Evolutionary conservation across 2,113 vertebrate species (phyloP).

Genomic region (Peromyscus leucopus): DNA sequence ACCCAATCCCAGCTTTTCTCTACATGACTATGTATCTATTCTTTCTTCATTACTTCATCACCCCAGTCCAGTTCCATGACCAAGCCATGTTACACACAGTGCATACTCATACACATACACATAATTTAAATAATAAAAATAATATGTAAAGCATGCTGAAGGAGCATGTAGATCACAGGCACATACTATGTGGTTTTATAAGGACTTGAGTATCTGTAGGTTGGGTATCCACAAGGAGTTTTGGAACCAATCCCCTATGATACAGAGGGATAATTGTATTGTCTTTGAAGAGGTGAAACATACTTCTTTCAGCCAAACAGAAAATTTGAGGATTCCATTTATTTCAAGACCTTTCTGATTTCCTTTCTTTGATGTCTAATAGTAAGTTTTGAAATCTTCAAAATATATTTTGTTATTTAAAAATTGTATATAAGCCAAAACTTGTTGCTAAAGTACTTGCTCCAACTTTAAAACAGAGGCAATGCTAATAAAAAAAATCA

Average conservation of each 20-base stretch:
- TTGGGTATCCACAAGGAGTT: not conserved
- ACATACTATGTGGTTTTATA: not conserved
- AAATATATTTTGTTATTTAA: conserved; percentile 16
- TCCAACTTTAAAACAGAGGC: conserved; percentile 37
- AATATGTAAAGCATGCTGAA: not conserved
- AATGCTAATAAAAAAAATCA: conserved; percentile 39
- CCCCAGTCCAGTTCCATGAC: not conserved
- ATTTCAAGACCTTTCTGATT: conserved; percentile 32
- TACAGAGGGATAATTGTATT: not conserved
- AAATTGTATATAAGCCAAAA: conserved; percentile 58
- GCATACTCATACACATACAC: not conserved
- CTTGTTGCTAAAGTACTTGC: conserved; percentile 2
- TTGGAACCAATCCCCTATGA: not conserved
- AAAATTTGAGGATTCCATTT: not conserved
- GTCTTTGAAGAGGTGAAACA: conserved; percentile 12
- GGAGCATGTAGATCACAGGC: not conserved
- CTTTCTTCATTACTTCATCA: not conserved
- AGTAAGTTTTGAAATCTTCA: conserved; percentile 45
- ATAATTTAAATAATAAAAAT: not conserved
- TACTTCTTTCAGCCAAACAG: not conserved
- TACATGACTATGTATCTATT: not conserved
- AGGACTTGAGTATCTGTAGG: not conserved
- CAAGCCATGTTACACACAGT: not conserved
- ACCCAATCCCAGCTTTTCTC: not conserved
- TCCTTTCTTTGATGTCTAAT: conserved; percentile 2